Evolutionary conservation across 2,797 vertebrate genomes (phyloP).

Genomic region (Anguilla pacifica): DNA sequence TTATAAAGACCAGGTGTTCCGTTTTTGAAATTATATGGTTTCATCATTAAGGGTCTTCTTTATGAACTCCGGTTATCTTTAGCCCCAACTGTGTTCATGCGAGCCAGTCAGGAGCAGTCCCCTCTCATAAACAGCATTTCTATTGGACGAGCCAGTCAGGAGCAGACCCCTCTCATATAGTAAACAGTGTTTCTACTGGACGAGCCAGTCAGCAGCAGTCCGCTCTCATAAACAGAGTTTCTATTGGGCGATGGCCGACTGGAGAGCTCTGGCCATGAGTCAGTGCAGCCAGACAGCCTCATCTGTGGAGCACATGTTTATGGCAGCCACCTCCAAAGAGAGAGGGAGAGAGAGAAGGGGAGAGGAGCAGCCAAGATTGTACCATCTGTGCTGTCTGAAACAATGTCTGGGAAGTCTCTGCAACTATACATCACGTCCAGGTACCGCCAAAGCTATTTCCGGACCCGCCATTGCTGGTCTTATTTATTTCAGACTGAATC

Average conservation of each 20-base stretch:
- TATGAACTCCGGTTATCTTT: not conserved
- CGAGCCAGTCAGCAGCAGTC: not conserved
- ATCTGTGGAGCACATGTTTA: conserved; percentile 6
- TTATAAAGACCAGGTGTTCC: not conserved
- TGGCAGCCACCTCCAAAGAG: not conserved
- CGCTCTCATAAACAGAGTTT: no score
- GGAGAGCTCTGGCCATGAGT: not conserved
- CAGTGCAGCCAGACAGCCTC: not conserved
- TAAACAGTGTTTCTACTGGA: no score
- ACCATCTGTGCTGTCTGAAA: conserved; percentile 10
- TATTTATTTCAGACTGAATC: not conserved
- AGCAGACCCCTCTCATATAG: no score
- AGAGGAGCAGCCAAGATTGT: not conserved
- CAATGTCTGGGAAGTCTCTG: not conserved
- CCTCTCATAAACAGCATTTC: no score
- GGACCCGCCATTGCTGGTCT: not conserved
- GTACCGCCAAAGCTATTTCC: not conserved
- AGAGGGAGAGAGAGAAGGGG: not conserved
- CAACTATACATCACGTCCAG: not conserved
- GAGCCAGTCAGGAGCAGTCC: not conserved
- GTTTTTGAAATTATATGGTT: not conserved
- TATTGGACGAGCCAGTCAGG: not conserved
- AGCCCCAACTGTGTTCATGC: not conserved
- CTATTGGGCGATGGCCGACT: not conserved
- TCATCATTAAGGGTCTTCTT: not conserved